Evolutionary conservation across 2,113 vertebrate genomes (phyloP), one percentile per base, ranked within the genome.

Genomic region (Miniopterus natalensis): DNA sequence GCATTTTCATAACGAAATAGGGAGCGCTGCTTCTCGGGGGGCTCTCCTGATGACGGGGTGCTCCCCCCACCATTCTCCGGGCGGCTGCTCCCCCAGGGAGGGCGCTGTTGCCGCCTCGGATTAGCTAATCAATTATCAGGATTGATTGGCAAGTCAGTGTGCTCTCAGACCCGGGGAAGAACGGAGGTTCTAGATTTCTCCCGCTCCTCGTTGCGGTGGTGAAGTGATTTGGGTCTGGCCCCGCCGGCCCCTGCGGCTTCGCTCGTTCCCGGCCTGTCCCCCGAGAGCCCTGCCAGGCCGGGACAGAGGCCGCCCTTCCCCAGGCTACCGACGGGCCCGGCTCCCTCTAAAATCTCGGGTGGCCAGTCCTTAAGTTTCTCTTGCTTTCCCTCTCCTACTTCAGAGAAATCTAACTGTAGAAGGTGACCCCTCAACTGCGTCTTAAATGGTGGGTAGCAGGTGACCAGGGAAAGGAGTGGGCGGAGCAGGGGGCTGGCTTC

Each of bases 161-260:
- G 85, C 84, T 93, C 31, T 89, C 59, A 80, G 84, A 91, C 51
- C 51, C 70, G 18, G 25, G 68, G 40, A 84, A 63, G 84, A 92
- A 95, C 95, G 71, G 87, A 95, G 90, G 66, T 42, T 47, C 70
- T 90, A 77, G 96, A 95, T 97, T 96, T 95, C 94, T 87, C 21
- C 80, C 85, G 29, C 88, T 92, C 84, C 66, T 93, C 92, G 90
- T 94, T 77, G 80, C 73, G 88, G 88, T 55, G 71, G 75, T 77
- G 65, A 92, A 91, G 79, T 91, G 10, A 49, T 92, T 88, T 84
- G 53, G 59, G 21, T 45, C 84, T 87, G 71, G 73, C 40, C 71
- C n/a, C n/a, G 42, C 71, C 1, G 59, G 59, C 36, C 27, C 65
- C 18, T 73, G 13, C 78, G 40, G 45, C 79, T 81, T 59, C 88